Evolutionary conservation across 2,888 invertebrate species (phyloP).

Genomic region (Perdita meconis): DNA sequence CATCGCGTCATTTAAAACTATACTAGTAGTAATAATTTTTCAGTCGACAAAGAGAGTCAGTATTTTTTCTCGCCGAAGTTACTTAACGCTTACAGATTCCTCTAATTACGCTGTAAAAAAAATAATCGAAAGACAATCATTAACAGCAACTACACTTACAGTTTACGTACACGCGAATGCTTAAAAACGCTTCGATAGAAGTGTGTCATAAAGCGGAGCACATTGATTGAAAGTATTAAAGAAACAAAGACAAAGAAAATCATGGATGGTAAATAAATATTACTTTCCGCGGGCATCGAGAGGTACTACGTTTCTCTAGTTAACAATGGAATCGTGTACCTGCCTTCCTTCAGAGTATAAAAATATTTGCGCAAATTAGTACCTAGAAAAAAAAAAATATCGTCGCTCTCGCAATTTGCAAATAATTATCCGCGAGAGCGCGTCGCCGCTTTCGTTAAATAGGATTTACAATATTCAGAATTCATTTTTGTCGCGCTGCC

Average conservation of each 20-base stretch:
- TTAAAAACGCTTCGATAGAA: conserved; percentile 47
- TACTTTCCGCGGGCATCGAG: conserved; percentile 45
- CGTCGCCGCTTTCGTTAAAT: conserved; percentile 32
- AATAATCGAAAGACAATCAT: conserved; percentile 1
- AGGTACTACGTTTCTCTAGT: conserved; percentile 54
- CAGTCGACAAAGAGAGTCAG: conserved; percentile 1
- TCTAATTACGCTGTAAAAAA: conserved; percentile 20
- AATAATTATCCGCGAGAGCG: conserved; percentile 42
- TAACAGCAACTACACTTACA: conserved; percentile 51
- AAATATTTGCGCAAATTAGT: conserved; percentile 64
- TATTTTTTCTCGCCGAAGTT: conserved; percentile 13
- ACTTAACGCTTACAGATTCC: conserved; percentile 14
- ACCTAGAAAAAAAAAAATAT: conserved; percentile 43
- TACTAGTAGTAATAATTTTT: conserved; percentile 20
- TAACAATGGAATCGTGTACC: conserved; percentile 51
- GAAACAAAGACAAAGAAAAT: conserved; percentile 50
- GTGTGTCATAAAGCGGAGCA: conserved; percentile 52
- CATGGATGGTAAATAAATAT: conserved; percentile 70
- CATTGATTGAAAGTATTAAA: conserved; percentile 52
- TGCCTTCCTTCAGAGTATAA: conserved; percentile 55
- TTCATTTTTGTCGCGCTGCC: conserved; percentile 52
- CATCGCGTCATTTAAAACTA: conserved; percentile 5
- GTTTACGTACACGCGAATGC: conserved; percentile 49
- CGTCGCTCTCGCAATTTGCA: conserved; percentile 30
- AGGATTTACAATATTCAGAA: conserved; percentile 36